Conservation (phyloP, 1,140 invertebrate species). For the Atta texana region DNA sequence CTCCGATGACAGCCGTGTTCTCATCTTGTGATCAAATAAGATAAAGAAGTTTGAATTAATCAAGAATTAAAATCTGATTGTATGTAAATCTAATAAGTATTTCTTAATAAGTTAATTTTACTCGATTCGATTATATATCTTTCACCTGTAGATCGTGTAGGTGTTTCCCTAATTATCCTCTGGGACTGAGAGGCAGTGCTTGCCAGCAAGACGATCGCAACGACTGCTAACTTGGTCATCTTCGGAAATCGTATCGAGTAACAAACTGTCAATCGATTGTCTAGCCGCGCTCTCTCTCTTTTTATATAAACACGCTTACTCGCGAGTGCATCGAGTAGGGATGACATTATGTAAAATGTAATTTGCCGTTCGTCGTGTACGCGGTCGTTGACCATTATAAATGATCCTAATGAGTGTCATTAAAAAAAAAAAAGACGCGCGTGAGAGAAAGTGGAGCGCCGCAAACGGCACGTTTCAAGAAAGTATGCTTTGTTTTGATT, state of each 20-base stretch:
- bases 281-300: slow-evolving; percentile 66
- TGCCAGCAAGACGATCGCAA: slow-evolving; percentile 66
- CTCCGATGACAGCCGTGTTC: slow-evolving; percentile 48
- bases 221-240: slow-evolving; percentile 65
- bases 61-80: background rate
- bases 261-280: slow-evolving; percentile 59
- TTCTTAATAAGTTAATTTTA: background rate
- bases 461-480: slow-evolving; percentile 64
- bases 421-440: slow-evolving; percentile 71
- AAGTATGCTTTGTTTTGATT: slow-evolving; percentile 74
- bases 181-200: slow-evolving; percentile 23
- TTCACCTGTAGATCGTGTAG: slow-evolving; percentile 60
- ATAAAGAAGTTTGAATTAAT: background rate
- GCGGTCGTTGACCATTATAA: slow-evolving; percentile 61
- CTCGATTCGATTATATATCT: slow-evolving; percentile 6
- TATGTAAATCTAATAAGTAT: background rate
- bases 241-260: slow-evolving; percentile 61
- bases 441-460: slow-evolving; percentile 75
- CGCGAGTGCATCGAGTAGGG: slow-evolving; percentile 24
- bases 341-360: slow-evolving; percentile 72
- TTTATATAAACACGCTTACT: slow-evolving; percentile 67
- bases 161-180: slow-evolving; percentile 34
- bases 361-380: slow-evolving; percentile 58
- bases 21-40: slow-evolving; percentile 55
- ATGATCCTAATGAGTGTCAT: slow-evolving; percentile 72